Base-by-base conservation (phyloP, 2,113 vertebrate species). In the Sinosuthora webbiana region DNA sequence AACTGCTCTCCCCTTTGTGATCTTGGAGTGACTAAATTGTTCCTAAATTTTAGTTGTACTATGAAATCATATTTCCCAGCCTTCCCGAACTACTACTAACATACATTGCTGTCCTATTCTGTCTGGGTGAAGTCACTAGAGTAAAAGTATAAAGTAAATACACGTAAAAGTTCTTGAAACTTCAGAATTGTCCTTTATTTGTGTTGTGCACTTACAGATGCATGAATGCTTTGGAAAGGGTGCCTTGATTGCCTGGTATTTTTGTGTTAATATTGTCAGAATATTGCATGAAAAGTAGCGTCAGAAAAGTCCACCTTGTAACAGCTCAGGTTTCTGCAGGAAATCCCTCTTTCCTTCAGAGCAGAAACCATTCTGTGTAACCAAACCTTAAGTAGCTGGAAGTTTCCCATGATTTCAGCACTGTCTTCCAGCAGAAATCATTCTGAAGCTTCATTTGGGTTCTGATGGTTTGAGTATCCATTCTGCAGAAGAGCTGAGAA, bases 1-100 rank as follows among this genome's bases (percentile, higher is more conserved):
- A 91, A 81, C 31, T 74, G 33, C 71, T 60, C 77, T 93, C 56
- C 7, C 44, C 37, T 91, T 90, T 75, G 68, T 88, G 82, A 80
- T 91, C 68, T 69, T 89, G 45, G 31, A 86, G 60, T 90, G 90
- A 96, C 88, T 94, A 88, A 95, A 59, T 83, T 83, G 83, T 91
- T 91, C 96, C 93, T 93, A 94, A 31, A 37, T 70, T 47, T 86
- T 56, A 83, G 63, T 25, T 86, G 16, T 74, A 10, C 71, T 63
- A n/a, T 93, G 85, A 85, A 86, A 86, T 95, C 90, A 83, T 39
- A 93, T 94, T 95, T 92, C 82, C 85, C 64, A 81, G 19, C 37
- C 45, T 85, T 35, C 37, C 10, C 10, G 47, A 41, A 56, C 24
- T 90, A 14, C 55, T 78, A 11, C 37, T 77, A 55, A 90, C 41